phyloP scores from a whole-genome alignment of 2,113 vertebrate species.

The Hippocampus comes region DNA sequence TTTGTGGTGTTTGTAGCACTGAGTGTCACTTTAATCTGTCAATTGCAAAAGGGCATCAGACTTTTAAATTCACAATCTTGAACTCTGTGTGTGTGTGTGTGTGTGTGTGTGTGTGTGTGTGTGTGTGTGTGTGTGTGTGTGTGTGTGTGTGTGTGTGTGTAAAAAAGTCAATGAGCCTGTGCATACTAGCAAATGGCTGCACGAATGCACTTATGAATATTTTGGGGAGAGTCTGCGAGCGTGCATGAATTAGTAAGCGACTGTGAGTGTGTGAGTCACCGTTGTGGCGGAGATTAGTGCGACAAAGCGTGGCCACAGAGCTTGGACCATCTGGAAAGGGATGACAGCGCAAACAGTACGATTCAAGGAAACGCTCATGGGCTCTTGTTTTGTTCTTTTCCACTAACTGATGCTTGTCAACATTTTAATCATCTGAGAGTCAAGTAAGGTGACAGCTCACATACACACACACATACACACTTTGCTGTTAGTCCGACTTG shows the following conservation, averaged over 20 bases:
- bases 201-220: not conserved
- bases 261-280: conserved; percentile 29
- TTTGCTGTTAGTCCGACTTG: conserved; percentile 43
- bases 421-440: conserved; percentile 45
- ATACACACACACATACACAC: conserved; percentile 27
- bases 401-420: conserved; percentile 47
- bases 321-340: conserved; percentile 66
- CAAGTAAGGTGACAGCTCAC: conserved; percentile 35
- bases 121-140: conserved; percentile 18
- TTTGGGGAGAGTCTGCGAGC: conserved; percentile 1
- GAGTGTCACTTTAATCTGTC: conserved; percentile 23
- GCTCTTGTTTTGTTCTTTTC: conserved; percentile 5
- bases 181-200: not conserved
- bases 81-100: conserved; percentile 12
- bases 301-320: conserved; percentile 56
- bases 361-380: not conserved
- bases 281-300: conserved; percentile 45
- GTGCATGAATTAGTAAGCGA: conserved; percentile 18
- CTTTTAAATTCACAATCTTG: conserved; percentile 8
- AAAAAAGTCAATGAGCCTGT: not conserved
- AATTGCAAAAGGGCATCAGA: conserved; percentile 9
- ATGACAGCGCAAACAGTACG: conserved; percentile 41
- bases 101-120: conserved; percentile 14
- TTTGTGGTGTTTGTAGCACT: not conserved
- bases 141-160: conserved; percentile 12